phyloP scores from a whole-genome alignment of 2,888 invertebrate species.

The Lingula anatina region DNA sequence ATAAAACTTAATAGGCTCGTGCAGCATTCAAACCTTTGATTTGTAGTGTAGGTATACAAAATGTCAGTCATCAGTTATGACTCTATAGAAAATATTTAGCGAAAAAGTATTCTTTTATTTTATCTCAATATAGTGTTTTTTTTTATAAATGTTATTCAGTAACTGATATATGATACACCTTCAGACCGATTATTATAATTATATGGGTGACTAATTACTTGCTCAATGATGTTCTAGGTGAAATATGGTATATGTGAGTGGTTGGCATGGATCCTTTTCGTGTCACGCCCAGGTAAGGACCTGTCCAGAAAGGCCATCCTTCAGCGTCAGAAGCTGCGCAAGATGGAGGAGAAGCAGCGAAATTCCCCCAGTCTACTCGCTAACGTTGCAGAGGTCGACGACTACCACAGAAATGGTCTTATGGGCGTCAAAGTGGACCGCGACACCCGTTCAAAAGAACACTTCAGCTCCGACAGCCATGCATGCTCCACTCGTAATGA shows the following conservation, averaged over 20 bases:
- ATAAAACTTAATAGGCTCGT: too few relatives aligned
- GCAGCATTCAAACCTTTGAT: too few relatives aligned
- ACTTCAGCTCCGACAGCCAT: not conserved
- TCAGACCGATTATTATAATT: too few relatives aligned
- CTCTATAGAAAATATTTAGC: too few relatives aligned
- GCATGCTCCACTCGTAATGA: not conserved
- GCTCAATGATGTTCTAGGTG: slow-evolving; percentile 73
- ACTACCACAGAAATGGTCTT: not conserved
- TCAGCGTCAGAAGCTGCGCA: not conserved
- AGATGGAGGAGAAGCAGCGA: not conserved
- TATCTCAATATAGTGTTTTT: too few relatives aligned
- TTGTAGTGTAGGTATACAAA: too few relatives aligned
- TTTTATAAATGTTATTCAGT: too few relatives aligned
- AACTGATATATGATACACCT: too few relatives aligned
- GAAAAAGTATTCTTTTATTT: too few relatives aligned
- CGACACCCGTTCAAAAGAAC: not conserved
- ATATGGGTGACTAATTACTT: too few relatives aligned
- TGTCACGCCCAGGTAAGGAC: slow-evolving; percentile 93
- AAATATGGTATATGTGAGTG: slow-evolving; percentile 92
- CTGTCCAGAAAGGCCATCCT: not conserved
- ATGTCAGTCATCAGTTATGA: too few relatives aligned
- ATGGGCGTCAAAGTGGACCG: not conserved
- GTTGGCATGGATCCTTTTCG: slow-evolving; percentile 94
- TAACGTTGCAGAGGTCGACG: not conserved
- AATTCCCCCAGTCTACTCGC: not conserved